Evolutionary conservation across 2,797 vertebrate species (phyloP), one percentile per base, ranked within the genome.

Genomic region (Sebastolobus alascanus): DNA sequence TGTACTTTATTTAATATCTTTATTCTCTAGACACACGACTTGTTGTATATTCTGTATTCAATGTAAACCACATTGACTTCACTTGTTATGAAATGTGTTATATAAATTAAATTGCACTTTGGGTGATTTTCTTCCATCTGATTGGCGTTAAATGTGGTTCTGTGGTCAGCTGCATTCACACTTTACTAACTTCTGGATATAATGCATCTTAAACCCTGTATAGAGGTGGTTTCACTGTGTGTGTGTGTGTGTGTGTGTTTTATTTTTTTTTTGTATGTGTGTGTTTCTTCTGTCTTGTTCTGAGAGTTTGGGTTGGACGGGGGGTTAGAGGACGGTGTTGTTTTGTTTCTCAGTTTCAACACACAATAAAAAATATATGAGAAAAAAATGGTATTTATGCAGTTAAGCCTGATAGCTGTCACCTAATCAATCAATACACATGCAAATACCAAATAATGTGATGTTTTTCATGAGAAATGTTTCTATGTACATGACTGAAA

Each of bases 81-180:
- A 55, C 73, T 52, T 54, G 54, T 50, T 61, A 14, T 58, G 27
- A 61, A 58, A 73, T 60, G 35, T 52, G 18, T 40, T 58, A 5
- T 20, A 67, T 55, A 37, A 60, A 69, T 14, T n/a, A 69, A 60
- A 22, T 14, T 58, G 18, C 33, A 40, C 58, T 65, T 60, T 68
- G 54, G 58, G 25, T 40, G 20, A 18, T 59, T 80, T 75, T 59
- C 33, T 63, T 75, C 27, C 27, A 56, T 25, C 16, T 55, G 46
- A 46, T 14, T 68, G 27, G 33, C 31, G 25, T 75, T 75, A 16
- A 69, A 82, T 59, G 18, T 43, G 64, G 33, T 8, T 76, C 11
- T 37, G 46, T n/a, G 18, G 31, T 75, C 43, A 58, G 38, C 16
- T 73, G 29, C 22, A 73, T 77, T 87, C 66, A 68, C 61, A 75